These are phyloP conservation scores for Isaurus tuberculatus DNA, from an alignment of 92 coral and sea anemone species.

Conservation along the genomic window DNA sequence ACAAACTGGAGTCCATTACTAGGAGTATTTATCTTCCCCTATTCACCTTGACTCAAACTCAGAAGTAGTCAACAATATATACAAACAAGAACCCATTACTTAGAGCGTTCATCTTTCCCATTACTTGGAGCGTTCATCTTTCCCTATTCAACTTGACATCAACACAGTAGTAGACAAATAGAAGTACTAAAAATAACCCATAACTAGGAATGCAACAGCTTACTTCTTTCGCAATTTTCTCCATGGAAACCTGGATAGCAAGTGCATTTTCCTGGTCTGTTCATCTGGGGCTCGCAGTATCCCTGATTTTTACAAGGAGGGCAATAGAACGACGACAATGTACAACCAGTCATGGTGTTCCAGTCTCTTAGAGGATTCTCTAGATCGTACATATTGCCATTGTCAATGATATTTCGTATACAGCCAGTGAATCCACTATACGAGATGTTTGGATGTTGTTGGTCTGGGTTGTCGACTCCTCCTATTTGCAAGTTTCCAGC, in stretches of 20 bases:
- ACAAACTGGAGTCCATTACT: too few species aligned
- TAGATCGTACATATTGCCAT: slow-evolving; percentile 85
- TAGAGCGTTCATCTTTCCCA: too few species aligned
- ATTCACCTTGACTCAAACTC: too few species aligned
- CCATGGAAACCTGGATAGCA: slow-evolving; percentile 83
- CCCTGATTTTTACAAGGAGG: slow-evolving; percentile 75
- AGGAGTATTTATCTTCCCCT: too few species aligned
- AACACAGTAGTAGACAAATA: too few species aligned
- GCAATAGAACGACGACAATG: slow-evolving; percentile 53
- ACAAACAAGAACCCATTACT: too few species aligned
- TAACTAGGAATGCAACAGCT: too few species aligned
- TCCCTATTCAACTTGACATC: too few species aligned
- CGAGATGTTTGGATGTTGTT: slow-evolving; percentile 69
- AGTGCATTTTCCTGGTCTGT: slow-evolving; percentile 65
- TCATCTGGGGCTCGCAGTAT: slow-evolving; percentile 83
- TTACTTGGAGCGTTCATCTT: too few species aligned
- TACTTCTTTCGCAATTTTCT: slow-evolving; percentile 55
- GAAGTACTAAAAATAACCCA: too few species aligned
- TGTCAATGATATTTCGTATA: slow-evolving; percentile 81
- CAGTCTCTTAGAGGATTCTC: slow-evolving; percentile 73
- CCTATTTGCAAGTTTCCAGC: slow-evolving; percentile 89
- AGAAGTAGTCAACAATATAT: too few species aligned
- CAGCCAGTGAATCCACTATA: slow-evolving; percentile 87
- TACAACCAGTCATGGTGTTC: slow-evolving; percentile 76
- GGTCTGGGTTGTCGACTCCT: slow-evolving; percentile 75